Base-by-base conservation (phyloP, 53 echinoderm and acorn worm genomes). In the Stichopus horrens region DNA sequence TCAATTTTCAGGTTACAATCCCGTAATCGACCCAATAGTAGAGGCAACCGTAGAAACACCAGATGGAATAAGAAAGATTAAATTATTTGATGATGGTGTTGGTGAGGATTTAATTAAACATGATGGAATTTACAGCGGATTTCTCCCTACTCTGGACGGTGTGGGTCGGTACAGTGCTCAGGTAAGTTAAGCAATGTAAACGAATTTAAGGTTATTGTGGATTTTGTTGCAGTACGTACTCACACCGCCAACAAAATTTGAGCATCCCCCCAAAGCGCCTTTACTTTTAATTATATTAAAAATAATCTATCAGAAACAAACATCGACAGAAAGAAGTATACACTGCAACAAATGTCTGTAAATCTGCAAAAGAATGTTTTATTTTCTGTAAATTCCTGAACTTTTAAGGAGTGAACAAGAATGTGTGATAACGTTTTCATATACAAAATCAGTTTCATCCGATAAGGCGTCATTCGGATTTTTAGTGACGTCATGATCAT, bases 91-190 rank as follows among this genome's bases (percentile, higher is more conserved):
- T 54, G 81, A 81, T 21, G 80, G 80, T 20, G 56, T 80, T 11
- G 80, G 80, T 8, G 80, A 80, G 55, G 80, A 80, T n/a, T n/a
- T 81, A 4, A 7, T 58, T 7, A 55, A 81, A 81, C 21, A 57
- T 57, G 81, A 58, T 11, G 58, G 81, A 21, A 54, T 57, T 81
- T 81, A 81, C 21, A 81, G 58, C 7, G 58, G 81, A 18, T 53
- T 81, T 7, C 58, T 58, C 7, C 14, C 81, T 5, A n/a, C 6
- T 1, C 22, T 81, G 8, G n/a, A 56, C 8, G 57, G 57, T 5
- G 21, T 57, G 21, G 81, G 81, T n/a, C 54, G 81, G 10, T 81
- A 81, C 58, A 81, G 54, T 18, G 81, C 58, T 4, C 81, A 81
- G 7, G 81, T 81, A 7, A 57, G 81, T 2, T 8, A 4, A 21